These are phyloP conservation scores for Choloepus didactylus DNA, from an alignment of 2,797 vertebrate species.

Conservation along the genomic window DNA sequence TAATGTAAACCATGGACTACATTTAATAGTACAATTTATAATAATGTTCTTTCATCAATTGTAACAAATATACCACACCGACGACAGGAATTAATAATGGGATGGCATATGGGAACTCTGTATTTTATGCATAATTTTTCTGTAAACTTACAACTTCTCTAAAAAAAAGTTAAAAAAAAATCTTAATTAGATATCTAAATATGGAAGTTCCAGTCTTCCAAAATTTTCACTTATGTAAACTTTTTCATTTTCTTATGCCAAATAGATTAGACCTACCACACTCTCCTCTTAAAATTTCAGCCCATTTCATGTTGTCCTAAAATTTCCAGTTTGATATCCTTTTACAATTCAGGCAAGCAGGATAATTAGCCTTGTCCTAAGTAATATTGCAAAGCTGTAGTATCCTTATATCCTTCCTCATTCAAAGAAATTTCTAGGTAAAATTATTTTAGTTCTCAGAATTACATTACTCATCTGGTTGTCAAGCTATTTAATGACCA, in stretches of 20 bases:
- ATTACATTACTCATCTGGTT: neutral
- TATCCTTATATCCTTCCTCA: neutral
- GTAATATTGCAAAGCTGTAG: neutral
- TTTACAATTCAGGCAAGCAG: neutral
- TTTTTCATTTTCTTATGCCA: constrained; percentile 45
- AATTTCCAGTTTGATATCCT: neutral
- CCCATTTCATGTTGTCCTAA: neutral
- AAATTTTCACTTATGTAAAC: constrained; percentile 48
- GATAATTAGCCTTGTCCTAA: neutral
- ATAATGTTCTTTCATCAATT: too few species aligned
- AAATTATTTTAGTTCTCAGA: neutral
- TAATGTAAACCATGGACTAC: neutral
- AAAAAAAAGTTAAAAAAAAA: too few species aligned
- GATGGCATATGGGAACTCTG: too few species aligned
- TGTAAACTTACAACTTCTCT: too few species aligned
- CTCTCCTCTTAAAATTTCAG: neutral
- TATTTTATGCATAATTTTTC: too few species aligned
- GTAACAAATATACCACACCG: too few species aligned
- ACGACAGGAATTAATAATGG: too few species aligned
- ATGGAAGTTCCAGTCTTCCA: constrained; percentile 14
- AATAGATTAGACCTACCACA: constrained; percentile 14
- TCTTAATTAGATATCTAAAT: neutral
- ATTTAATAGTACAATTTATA: too few species aligned
- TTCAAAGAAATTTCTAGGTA: constrained; percentile 7
- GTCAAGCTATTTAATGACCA: neutral